Evolutionary conservation across 23 tunicate genomes (phyloP), one percentile per base, ranked within the genome.

Genomic region (Pegea sp.): DNA sequence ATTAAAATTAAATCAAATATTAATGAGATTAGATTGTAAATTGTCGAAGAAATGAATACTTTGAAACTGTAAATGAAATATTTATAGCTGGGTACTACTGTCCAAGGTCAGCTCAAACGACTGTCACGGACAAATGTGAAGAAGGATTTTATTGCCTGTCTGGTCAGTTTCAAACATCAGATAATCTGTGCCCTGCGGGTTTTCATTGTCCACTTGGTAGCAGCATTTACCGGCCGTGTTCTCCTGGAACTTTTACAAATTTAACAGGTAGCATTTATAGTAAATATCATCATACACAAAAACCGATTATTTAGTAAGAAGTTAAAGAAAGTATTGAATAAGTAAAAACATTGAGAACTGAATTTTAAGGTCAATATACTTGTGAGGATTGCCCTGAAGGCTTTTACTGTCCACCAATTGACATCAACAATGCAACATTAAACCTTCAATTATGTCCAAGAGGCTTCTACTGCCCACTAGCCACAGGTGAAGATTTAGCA

Each of bases 191-290:
- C 30, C 91, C 90, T 1, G 44, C 44, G 7, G 91, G 90, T 4
- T 53, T 69, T 23, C 67, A 52, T 30, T 87, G 96, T 56, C 96
- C 96, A 0, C 61, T 56, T 53, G 88, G 88, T 19, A 75, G 88
- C 48, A 65, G 69, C 1, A 65, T 57, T 0, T 70, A 70, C 49
- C 64, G 69, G 54, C 69, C 68, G 33, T 91, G 99, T 52, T 7
- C 34, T n/a, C 75, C 77, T 4, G 99, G 99, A 51, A 91, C 93
- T 6, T 91, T 59, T 65, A 79, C 99, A 5, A 58, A 79, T 43
- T 27, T 65, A 16, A 52, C 66, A 60, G 78, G 93, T 81, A 25
- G 8, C 8, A 13, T 51, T 51, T 51, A 13, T 16, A 13, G 19
- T 13, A 6, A 51, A n/a, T 13, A 16, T 16, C 16, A 8, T 38